These are phyloP conservation scores for Xestia xanthographa DNA, from an alignment of 2,888 invertebrate species.

Conservation along the genomic window DNA sequence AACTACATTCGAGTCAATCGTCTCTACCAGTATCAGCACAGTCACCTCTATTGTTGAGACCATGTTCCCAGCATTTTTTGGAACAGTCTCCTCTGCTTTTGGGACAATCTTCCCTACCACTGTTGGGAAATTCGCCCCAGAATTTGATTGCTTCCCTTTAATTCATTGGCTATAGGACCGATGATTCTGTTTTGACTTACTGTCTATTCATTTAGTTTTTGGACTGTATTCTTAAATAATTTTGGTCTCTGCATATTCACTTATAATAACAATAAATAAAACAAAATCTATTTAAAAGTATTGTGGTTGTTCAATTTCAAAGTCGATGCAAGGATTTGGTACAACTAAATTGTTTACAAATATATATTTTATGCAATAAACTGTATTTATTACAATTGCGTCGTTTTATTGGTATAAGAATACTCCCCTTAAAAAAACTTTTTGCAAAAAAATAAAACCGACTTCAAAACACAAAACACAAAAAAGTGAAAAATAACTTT, in stretches of 20 bases:
- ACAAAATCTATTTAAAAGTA: background rate
- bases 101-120: background rate
- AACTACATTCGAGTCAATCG: background rate
- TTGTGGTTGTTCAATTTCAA: background rate
- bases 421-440: background rate
- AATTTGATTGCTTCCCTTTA: slow-evolving; percentile 12
- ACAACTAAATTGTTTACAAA: slow-evolving; percentile 1
- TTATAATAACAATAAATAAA: too few species aligned
- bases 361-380: slow-evolving; percentile 31
- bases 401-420: background rate
- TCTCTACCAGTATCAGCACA: background rate
- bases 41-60: background rate
- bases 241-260: background rate
- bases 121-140: background rate
- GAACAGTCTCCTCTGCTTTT: background rate
- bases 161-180: background rate
- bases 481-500: too few species aligned
- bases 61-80: background rate
- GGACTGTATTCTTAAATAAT: background rate
- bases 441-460: too few species aligned
- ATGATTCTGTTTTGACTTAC: background rate
- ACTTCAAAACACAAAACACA: too few species aligned
- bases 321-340: background rate
- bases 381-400: background rate
- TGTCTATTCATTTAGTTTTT: too few species aligned